Evolutionary conservation across 1,140 invertebrate genomes (phyloP).

Genomic region (Hermetia illucens): DNA sequence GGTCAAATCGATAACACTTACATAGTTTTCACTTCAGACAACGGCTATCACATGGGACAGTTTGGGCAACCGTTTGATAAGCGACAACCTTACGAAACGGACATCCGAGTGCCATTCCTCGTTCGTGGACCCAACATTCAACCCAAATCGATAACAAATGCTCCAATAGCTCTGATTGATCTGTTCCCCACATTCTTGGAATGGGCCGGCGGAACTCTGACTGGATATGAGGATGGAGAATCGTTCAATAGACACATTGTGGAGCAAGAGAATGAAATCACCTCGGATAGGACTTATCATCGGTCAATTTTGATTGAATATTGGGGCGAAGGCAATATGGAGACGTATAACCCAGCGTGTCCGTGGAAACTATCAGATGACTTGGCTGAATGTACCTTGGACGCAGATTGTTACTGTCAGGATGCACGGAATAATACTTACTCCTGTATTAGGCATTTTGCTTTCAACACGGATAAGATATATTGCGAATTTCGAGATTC

Average conservation of each 20-base stretch:
- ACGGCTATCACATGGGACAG: conserved; percentile 81
- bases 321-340: conserved; percentile 50
- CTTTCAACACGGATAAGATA: conserved; percentile 39
- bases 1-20: conserved; percentile 57
- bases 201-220: conserved; percentile 35
- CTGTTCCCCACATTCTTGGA: conserved; percentile 66
- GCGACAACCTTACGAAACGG: conserved; percentile 76
- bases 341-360: conserved; percentile 36
- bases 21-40: conserved; percentile 74
- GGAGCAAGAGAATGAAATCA: conserved; percentile 12
- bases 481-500: conserved; percentile 63
- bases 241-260: conserved; percentile 35
- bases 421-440: conserved; percentile 75
- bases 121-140: conserved; percentile 58
- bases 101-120: conserved; percentile 67
- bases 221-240: conserved; percentile 39
- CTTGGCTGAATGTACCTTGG: conserved; percentile 43
- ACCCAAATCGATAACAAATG: conserved; percentile 29
- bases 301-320: conserved; percentile 61
- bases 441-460: conserved; percentile 51
- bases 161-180: conserved; percentile 61
- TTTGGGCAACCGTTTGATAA: conserved; percentile 78
- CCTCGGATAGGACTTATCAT: conserved; percentile 15
- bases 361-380: conserved; percentile 37
- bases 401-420: conserved; percentile 65